phyloP scores from a whole-genome alignment of 2,113 vertebrate genomes.

The Myodes glareolus region DNA sequence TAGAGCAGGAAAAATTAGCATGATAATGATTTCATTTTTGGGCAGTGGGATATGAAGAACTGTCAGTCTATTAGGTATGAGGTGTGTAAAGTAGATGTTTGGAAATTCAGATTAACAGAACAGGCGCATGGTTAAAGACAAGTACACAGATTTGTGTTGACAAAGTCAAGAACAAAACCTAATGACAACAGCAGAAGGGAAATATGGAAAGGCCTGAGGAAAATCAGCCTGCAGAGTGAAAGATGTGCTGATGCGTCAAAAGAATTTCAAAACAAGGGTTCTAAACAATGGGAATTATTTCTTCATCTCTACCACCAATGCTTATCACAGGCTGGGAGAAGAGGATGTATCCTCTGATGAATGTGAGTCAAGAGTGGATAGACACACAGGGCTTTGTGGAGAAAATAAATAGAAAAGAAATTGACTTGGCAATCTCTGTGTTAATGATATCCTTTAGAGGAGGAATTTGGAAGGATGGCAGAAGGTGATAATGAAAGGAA shows the following conservation, averaged over 20 bases:
- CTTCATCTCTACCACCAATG: neutral
- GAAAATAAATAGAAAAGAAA: neutral
- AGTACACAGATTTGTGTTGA: neutral
- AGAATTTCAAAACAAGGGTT: neutral
- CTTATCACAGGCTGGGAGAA: neutral
- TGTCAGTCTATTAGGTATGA: neutral
- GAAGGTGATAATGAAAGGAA: neutral
- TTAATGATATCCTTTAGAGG: neutral
- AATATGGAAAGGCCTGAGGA: neutral
- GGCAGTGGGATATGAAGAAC: neutral
- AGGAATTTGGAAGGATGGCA: neutral
- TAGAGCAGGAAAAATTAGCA: fast-evolving
- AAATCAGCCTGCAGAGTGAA: neutral
- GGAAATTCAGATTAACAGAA: neutral
- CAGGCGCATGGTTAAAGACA: neutral
- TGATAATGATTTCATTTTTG: neutral
- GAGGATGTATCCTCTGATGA: neutral
- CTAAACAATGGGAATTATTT: fast-evolving
- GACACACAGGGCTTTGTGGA: neutral
- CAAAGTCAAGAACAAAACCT: neutral
- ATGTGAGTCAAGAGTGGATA: neutral
- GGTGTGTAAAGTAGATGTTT: neutral
- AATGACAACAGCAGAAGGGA: neutral
- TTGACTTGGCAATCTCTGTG: neutral
- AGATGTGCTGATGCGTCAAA: neutral